phyloP scores from a whole-genome alignment of 2,888 invertebrate genomes.

The Acronicta aceris region DNA sequence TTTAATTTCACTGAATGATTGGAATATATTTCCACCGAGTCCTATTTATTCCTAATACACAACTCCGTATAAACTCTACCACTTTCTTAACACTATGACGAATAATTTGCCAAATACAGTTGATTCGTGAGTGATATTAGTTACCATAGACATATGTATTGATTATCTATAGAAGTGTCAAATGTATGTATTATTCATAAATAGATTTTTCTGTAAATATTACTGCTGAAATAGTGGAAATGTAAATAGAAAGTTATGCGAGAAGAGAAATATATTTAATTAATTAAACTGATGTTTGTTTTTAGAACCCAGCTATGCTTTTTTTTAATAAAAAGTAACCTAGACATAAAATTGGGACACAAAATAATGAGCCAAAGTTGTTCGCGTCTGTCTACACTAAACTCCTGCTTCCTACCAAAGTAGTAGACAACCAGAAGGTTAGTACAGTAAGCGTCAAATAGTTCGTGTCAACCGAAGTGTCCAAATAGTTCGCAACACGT shows the following conservation, averaged over 20 bases:
- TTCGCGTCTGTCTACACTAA: no score
- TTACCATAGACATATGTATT: constrained; percentile 79
- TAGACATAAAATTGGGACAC: no score
- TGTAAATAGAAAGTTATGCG: constrained; percentile 83
- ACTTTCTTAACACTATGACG: constrained; percentile 41
- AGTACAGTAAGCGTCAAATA: no score
- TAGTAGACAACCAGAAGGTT: no score
- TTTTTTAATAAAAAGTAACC: no score
- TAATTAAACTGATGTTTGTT: constrained; percentile 39
- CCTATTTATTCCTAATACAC: constrained; percentile 74
- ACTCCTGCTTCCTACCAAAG: no score
- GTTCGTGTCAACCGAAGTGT: no score
- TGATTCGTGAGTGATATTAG: constrained; percentile 84
- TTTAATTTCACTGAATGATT: constrained; percentile 63
- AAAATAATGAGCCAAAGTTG: no score
- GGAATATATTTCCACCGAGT: constrained; percentile 74
- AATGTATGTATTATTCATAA: constrained; percentile 66
- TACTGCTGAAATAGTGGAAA: constrained; percentile 69
- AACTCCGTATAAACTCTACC: constrained; percentile 55
- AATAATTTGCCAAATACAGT: constrained; percentile 69
- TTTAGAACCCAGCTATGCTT: no score
- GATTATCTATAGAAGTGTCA: constrained; percentile 63
- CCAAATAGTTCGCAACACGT: no score
- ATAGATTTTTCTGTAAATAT: constrained; percentile 79
- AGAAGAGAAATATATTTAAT: constrained; percentile 74